phyloP scores from a whole-genome alignment of 2,888 invertebrate species.

The Furcula furcula region DNA sequence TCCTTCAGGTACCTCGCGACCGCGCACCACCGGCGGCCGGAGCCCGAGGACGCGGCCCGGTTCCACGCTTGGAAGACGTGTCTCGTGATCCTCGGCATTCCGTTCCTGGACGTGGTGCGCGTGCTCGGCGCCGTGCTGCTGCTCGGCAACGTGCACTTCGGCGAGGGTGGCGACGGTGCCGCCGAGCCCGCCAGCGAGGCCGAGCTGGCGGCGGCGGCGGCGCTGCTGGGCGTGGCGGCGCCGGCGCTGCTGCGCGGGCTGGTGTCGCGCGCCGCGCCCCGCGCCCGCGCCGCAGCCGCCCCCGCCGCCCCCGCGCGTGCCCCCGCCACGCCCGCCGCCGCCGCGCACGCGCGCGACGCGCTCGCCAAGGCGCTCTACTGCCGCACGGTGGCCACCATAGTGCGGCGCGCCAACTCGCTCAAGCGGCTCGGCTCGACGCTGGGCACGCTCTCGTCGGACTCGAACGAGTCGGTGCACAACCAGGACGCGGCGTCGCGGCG shows the following conservation, averaged over 20 bases:
- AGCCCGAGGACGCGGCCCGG: slow-evolving; percentile 66
- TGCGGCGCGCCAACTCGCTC: slow-evolving; percentile 94
- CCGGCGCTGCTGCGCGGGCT: slow-evolving; percentile 90
- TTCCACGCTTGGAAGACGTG: slow-evolving; percentile 97
- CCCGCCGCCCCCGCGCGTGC: slow-evolving; percentile 90
- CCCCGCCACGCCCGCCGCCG: slow-evolving; percentile 89
- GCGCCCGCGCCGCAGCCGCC: slow-evolving; percentile 85
- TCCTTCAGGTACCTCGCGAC: slow-evolving; percentile 84
- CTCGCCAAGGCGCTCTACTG: slow-evolving; percentile 96
- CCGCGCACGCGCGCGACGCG: slow-evolving; percentile 93
- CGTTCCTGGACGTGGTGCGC: slow-evolving; percentile 95
- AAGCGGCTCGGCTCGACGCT: slow-evolving; percentile 92
- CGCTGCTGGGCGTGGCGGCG: slow-evolving; percentile 87
- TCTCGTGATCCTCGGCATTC: slow-evolving; percentile 94
- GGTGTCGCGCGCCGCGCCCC: slow-evolving; percentile 87
- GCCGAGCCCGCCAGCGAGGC: slow-evolving; percentile 91
- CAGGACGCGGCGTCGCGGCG: slow-evolving; percentile 93
- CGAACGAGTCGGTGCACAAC: slow-evolving; percentile 95
- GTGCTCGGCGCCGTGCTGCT: slow-evolving; percentile 95
- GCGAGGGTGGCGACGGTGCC: slow-evolving; percentile 88
- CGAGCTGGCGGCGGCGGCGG: slow-evolving; percentile 93
- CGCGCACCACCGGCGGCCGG: slow-evolving; percentile 83
- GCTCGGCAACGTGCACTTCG: slow-evolving; percentile 95
- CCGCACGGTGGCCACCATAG: slow-evolving; percentile 96
- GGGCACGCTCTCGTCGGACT: slow-evolving; percentile 94